phyloP scores from a whole-genome alignment of 2,113 vertebrate genomes.

The Nycticryphes semicollaris region DNA sequence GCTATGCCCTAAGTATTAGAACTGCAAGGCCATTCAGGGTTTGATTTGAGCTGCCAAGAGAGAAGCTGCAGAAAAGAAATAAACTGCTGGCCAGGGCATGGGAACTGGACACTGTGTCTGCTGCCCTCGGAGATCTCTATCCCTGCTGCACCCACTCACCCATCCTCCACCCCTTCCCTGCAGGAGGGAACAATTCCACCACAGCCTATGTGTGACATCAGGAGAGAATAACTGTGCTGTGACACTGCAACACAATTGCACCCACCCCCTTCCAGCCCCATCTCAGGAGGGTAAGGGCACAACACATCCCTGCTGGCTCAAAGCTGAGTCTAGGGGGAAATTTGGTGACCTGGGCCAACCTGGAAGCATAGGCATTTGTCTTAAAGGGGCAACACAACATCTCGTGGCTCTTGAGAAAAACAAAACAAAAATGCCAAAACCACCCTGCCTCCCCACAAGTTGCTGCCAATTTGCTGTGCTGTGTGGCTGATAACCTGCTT shows the following conservation, averaged over 20 bases:
- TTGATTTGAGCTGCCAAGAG: background rate
- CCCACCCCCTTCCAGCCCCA: too few relatives aligned
- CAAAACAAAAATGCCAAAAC: background rate
- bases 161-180: background rate
- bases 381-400: background rate
- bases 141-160: background rate
- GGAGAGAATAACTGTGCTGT: background rate
- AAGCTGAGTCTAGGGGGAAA: background rate
- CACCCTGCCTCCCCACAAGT: rapidly evolving
- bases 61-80: background rate
- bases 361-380: background rate
- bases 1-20: background rate
- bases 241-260: background rate
- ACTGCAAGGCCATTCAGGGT: background rate
- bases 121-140: background rate
- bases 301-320: background rate
- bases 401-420: background rate
- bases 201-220: background rate
- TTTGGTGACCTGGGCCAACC: background rate
- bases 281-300: background rate
- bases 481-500: background rate
- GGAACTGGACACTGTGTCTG: background rate
- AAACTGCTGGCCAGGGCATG: too few relatives aligned
- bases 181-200: background rate
- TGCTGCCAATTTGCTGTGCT: background rate